These are phyloP conservation scores for Motacilla alba DNA, from an alignment of 2,113 vertebrate species.

Conservation along the genomic window DNA sequence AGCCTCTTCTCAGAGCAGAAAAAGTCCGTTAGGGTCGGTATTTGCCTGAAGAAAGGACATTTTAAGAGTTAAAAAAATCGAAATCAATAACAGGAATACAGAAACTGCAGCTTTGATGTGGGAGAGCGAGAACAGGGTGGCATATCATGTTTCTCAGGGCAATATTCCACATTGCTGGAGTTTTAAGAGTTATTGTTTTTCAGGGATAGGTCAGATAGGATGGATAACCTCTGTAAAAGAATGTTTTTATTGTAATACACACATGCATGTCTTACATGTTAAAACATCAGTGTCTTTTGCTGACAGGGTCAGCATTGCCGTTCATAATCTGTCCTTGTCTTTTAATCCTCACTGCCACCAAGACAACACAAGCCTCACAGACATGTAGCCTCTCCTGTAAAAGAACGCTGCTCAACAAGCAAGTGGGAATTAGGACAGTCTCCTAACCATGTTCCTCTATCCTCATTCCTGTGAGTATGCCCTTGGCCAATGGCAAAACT, in stretches of 20 bases:
- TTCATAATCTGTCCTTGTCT: background rate
- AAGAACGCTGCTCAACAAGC: background rate
- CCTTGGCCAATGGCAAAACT: background rate
- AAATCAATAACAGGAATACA: background rate
- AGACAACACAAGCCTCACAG: background rate
- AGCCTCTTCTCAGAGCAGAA: background rate
- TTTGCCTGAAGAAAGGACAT: background rate
- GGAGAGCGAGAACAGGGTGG: background rate
- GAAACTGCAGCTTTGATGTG: background rate
- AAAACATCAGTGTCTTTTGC: background rate
- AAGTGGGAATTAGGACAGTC: background rate
- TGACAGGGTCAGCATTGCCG: background rate
- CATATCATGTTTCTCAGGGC: background rate
- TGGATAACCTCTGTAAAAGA: background rate
- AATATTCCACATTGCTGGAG: background rate
- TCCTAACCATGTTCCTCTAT: rapidly evolving
- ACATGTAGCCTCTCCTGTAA: background rate
- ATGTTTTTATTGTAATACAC: background rate
- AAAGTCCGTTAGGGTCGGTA: background rate
- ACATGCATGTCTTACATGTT: background rate
- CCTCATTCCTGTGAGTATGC: background rate
- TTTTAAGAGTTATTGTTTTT: background rate
- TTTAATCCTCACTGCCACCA: background rate
- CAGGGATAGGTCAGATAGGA: background rate
- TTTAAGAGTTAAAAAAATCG: background rate